Percentiles rank a stretch among this genome's conserved stretches.
Evolutionary conservation across 2,888 invertebrate species (phyloP).

Genomic region (Parelbella ahira): DNA sequence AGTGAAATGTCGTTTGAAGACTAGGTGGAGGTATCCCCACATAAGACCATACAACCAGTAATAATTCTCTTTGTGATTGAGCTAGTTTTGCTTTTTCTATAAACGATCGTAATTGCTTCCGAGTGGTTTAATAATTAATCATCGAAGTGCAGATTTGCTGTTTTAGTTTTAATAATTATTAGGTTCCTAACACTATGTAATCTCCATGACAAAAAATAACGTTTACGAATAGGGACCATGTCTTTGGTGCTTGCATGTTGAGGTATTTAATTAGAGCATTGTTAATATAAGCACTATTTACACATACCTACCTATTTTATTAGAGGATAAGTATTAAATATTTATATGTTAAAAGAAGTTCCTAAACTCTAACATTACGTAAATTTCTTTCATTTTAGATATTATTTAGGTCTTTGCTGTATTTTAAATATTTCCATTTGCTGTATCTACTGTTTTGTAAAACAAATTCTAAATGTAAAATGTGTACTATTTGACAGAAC

Average conservation of each 20-base stretch:
- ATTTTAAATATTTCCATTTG: neutral
- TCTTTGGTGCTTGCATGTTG: constrained; percentile 16
- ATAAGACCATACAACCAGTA: too few relatives aligned
- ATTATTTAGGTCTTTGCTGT: constrained; percentile 8
- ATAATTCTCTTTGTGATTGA: too few relatives aligned
- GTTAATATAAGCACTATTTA: constrained; percentile 28
- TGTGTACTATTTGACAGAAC: too few relatives aligned
- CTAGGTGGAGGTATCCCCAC: too few relatives aligned
- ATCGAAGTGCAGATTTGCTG: too few relatives aligned
- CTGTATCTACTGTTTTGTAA: neutral
- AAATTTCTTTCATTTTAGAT: constrained; percentile 6
- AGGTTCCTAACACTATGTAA: too few relatives aligned
- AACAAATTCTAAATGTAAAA: neutral
- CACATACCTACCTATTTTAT: constrained; percentile 8
- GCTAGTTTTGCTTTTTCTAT: too few relatives aligned
- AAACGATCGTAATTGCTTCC: too few relatives aligned
- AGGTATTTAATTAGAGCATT: constrained; percentile 12
- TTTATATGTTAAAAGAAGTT: constrained; percentile 16
- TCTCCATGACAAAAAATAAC: constrained; percentile 18
- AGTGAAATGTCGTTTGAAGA: too few relatives aligned
- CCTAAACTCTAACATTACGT: constrained; percentile 20
- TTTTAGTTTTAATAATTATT: too few relatives aligned
- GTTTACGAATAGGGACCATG: constrained; percentile 21
- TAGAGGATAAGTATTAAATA: constrained; percentile 15
- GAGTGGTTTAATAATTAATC: too few relatives aligned